Percentiles rank a stretch among this genome's conserved stretches.
Evolutionary conservation across 2,797 vertebrate genomes (phyloP).

Genomic region (Loris lydekkerianus): DNA sequence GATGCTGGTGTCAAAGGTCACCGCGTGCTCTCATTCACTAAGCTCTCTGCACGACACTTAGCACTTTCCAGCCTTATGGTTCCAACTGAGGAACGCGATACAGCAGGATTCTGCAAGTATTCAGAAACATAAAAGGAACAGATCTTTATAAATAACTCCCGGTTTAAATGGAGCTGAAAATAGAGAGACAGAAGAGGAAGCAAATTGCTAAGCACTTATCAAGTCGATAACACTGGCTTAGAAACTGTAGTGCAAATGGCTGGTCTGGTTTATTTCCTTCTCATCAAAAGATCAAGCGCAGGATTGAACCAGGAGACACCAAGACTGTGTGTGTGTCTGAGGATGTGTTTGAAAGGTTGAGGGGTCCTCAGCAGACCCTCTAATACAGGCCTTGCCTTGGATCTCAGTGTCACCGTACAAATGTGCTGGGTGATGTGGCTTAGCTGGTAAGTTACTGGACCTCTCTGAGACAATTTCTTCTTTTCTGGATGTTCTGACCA

Average conservation of each 20-base stretch:
- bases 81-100: constrained; percentile 32
- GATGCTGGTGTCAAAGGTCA: constrained; percentile 56
- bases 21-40: neutral
- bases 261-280: constrained; percentile 76
- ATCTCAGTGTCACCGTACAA: neutral
- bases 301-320: constrained; percentile 66
- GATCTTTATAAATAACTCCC: constrained; percentile 80
- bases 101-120: constrained; percentile 47
- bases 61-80: neutral
- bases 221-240: constrained; percentile 70
- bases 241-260: constrained; percentile 73
- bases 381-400: neutral
- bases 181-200: constrained; percentile 75
- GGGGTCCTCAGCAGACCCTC: neutral
- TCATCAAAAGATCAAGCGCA: constrained; percentile 52
- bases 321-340: constrained; percentile 20
- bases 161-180: constrained; percentile 75
- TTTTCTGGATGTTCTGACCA: neutral
- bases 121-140: constrained; percentile 57
- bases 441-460: neutral
- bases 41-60: neutral
- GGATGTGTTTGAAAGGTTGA: neutral
- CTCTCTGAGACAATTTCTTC: neutral
- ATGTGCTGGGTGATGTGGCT: neutral
- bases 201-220: constrained; percentile 71